These are phyloP conservation scores for Aeoliscus strigatus DNA, from an alignment of 2,797 vertebrate genomes.

Conservation along the genomic window DNA sequence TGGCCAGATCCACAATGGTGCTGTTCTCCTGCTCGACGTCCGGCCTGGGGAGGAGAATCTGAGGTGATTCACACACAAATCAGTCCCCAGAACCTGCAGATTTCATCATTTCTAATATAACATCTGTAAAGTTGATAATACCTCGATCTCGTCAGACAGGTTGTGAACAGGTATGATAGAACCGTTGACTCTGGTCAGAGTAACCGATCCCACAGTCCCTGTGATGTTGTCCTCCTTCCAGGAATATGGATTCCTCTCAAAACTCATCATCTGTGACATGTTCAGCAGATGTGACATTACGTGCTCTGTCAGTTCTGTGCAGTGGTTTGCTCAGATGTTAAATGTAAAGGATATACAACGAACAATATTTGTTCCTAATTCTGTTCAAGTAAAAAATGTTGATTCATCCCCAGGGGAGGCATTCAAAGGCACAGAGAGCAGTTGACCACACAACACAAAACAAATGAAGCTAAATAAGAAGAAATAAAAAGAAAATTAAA, in stretches of 20 bases:
- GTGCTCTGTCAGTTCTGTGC: neutral
- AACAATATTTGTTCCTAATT: too few relatives aligned
- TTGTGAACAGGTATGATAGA: constrained; percentile 77
- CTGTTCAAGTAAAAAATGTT: too few relatives aligned
- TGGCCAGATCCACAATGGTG: constrained; percentile 77
- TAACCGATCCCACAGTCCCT: constrained; percentile 82
- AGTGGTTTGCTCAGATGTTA: neutral
- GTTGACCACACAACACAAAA: too few relatives aligned
- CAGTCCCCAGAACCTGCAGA: neutral
- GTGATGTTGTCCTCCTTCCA: constrained; percentile 75
- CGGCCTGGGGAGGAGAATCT: constrained; percentile 85
- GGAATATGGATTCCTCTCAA: constrained; percentile 83
- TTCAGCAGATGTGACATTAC: neutral
- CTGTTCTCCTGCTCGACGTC: constrained; percentile 65
- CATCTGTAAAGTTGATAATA: constrained; percentile 39
- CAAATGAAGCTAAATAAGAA: too few relatives aligned
- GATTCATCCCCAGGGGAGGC: too few relatives aligned
- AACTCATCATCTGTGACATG: constrained; percentile 86
- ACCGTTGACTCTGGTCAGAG: constrained; percentile 79
- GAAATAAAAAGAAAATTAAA: too few relatives aligned
- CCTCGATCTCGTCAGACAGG: constrained; percentile 84
- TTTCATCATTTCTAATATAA: neutral
- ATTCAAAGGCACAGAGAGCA: too few relatives aligned
- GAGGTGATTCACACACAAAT: constrained; percentile 13
- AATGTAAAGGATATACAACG: too few relatives aligned